Conservation (phyloP, 1,140 invertebrate species). For the Saccostrea cuccullata region DNA sequence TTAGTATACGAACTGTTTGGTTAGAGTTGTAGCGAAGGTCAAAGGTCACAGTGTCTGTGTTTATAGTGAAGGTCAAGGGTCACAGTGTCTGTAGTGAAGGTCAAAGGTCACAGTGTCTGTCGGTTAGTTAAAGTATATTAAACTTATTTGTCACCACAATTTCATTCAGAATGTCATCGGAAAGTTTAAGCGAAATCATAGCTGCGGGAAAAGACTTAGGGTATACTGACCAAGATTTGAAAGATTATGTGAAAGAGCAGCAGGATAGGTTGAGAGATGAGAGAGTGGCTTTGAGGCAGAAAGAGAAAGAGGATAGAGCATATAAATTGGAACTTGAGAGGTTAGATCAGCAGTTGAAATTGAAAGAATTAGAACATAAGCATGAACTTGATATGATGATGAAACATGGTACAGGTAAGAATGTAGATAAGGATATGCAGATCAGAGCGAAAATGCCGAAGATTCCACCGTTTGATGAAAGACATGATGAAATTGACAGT, state of each 20-base stretch:
- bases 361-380: neutral
- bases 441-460: neutral
- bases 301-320: neutral
- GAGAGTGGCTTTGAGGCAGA: neutral
- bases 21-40: too few relatives aligned
- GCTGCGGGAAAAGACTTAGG: neutral
- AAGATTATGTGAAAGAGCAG: conserved; percentile 17
- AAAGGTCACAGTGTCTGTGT: too few relatives aligned
- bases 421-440: neutral
- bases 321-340: neutral
- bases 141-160: too few relatives aligned
- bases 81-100: too few relatives aligned
- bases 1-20: too few relatives aligned
- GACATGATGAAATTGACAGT: too few relatives aligned
- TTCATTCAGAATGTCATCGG: too few relatives aligned
- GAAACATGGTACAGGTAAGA: neutral
- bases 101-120: too few relatives aligned
- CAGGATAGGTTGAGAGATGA: conserved; percentile 8
- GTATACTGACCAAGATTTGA: neutral
- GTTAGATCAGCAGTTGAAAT: neutral
- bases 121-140: too few relatives aligned
- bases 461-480: too few relatives aligned
- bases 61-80: too few relatives aligned
- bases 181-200: too few relatives aligned
- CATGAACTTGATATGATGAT: neutral